Conservation (phyloP, 2,113 vertebrate genomes). For the Amphiprion percula region DNA sequence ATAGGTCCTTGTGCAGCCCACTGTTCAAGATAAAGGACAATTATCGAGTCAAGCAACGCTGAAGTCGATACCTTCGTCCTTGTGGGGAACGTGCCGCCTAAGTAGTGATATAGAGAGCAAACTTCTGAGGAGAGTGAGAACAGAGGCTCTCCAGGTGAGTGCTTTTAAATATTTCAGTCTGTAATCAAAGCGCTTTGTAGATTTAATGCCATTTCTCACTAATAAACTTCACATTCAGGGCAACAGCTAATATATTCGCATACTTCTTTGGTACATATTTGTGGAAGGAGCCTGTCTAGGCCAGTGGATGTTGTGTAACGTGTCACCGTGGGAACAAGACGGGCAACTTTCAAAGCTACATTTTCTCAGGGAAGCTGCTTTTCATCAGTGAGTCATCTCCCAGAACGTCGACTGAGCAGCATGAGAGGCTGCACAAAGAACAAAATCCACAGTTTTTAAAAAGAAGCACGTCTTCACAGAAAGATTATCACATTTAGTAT, state of each 20-base stretch:
- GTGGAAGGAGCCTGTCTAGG: neutral
- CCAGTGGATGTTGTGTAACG: constrained; percentile 6
- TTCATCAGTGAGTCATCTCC: constrained; percentile 31
- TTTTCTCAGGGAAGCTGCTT: constrained; percentile 2
- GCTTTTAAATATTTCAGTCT: neutral
- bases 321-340: constrained; percentile 1
- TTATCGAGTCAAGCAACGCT: constrained; percentile 36
- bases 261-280: constrained; percentile 5
- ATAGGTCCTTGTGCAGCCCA: constrained; percentile 23
- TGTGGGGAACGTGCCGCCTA: constrained; percentile 14
- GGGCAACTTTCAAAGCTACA: constrained; percentile 12
- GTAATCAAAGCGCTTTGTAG: neutral
- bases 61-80: constrained; percentile 32
- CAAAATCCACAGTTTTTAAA: neutral
- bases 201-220: neutral
- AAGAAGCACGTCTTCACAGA: neutral
- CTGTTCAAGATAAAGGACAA: constrained; percentile 39
- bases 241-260: neutral
- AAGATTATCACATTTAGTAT: neutral
- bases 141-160: neutral
- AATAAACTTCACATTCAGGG: neutral
- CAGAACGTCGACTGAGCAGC: neutral
- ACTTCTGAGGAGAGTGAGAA: constrained; percentile 4
- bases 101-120: neutral
- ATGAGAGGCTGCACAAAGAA: neutral